Percentiles rank a stretch among this genome's conserved stretches.
phyloP scores from a whole-genome alignment of 1,140 invertebrate species.

The Calliphora vicina region DNA sequence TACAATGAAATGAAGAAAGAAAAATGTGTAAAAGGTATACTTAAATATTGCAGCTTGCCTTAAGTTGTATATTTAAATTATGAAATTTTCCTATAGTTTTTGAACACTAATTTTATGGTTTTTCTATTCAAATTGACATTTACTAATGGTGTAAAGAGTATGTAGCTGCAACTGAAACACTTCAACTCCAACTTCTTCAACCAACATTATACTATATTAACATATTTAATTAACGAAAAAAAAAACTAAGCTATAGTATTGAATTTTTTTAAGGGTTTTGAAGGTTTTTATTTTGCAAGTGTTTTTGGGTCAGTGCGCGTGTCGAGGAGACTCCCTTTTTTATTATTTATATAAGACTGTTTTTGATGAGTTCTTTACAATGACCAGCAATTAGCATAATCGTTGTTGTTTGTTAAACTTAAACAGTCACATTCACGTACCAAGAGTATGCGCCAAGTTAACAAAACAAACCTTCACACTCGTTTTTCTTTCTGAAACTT shows the following conservation, averaged over 20 bases:
- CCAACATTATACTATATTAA: background rate
- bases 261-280: background rate
- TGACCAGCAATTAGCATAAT: conserved; percentile 56
- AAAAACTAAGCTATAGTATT: background rate
- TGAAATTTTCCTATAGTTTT: conserved; percentile 11
- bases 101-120: conserved; percentile 16
- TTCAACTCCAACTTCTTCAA: background rate
- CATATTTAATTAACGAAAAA: conserved; percentile 14
- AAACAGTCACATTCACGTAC: background rate
- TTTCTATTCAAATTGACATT: conserved; percentile 31
- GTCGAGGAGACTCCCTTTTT: background rate
- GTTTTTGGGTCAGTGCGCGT: background rate
- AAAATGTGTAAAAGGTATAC: background rate
- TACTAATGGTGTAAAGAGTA: conserved; percentile 15
- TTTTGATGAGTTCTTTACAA: background rate
- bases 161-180: background rate
- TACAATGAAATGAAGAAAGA: background rate
- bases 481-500: background rate
- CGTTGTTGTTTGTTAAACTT: conserved; percentile 42
- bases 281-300: background rate
- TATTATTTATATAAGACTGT: background rate
- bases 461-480: background rate
- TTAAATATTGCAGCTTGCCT: conserved; percentile 2
- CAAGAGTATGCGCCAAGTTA: background rate
- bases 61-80: background rate